These are phyloP conservation scores for Sebastes glaucus DNA, from an alignment of 2,797 vertebrate species.

Conservation along the genomic window DNA sequence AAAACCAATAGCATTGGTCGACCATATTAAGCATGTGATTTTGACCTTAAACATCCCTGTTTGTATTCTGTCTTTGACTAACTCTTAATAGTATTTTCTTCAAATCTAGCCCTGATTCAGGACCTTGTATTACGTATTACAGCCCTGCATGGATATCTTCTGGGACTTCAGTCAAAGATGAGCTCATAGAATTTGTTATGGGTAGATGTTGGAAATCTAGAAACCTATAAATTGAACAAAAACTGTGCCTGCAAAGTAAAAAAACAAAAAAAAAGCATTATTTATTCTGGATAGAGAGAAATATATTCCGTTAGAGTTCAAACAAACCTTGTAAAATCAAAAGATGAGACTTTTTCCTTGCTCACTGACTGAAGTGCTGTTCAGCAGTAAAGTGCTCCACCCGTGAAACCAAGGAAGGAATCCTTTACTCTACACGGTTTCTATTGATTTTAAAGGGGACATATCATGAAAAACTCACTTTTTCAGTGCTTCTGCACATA, in stretches of 20 bases:
- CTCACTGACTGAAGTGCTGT: neutral
- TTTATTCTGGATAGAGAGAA: neutral
- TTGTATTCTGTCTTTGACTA: neutral
- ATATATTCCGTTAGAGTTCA: neutral
- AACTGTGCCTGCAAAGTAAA: neutral
- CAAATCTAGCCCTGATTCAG: neutral
- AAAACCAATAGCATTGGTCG: neutral
- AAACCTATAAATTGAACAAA: neutral
- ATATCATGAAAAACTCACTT: neutral
- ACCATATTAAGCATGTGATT: neutral
- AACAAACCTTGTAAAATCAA: neutral
- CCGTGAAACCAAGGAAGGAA: neutral
- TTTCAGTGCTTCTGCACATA: neutral
- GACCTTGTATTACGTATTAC: neutral
- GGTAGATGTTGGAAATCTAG: no score
- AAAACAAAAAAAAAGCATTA: neutral
- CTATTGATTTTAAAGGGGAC: neutral
- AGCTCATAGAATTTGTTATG: neutral
- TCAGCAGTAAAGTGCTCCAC: neutral
- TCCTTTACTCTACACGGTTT: neutral
- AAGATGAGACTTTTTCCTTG: neutral
- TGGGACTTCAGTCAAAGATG: neutral
- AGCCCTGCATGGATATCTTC: neutral
- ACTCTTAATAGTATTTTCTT: neutral
- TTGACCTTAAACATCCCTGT: neutral